Base-by-base conservation (phyloP, 1,140 invertebrate genomes). In the Calephelis virginiensis region DNA sequence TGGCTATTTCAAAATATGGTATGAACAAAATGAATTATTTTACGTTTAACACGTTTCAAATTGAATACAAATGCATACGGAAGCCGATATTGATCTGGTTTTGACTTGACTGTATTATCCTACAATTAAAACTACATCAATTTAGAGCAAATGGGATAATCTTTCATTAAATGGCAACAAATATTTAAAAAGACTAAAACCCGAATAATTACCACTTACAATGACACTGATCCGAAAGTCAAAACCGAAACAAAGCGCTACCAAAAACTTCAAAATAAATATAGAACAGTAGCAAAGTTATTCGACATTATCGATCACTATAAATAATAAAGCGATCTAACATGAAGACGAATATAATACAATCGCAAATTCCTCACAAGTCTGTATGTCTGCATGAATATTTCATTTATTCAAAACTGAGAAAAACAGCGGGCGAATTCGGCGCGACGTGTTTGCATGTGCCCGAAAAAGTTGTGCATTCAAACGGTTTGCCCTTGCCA, bases 321-420 rank as follows among this genome's bases (percentile, higher is more conserved):
- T 56, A 17, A 56, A 56, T 56, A 17, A 56, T 17, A 56, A 28
- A 37, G 10, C 50, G 50, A 56, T 28, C 50, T 38, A 40, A 64
- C 50, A 50, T 53, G 53, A 43, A 13, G 47, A 38, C 48, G 48
- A 53, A 50, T 46, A 64, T 64, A 40, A 53, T 63, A 60, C 59
- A 62, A 49, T 61, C 69, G 59, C 64, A 63, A 60, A 70, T 68
- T 67, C 71, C 69, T 67, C 63, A 63, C 62, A 64, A 65, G 69
- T 68, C 65, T 75, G 74, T 70, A 71, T 72, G 59, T 73, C 63
- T 74, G 59, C 65, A 83, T 85, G 76, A 83, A 85, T 86, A 81
- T 86, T 86, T 81, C 76, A 85, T 83, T 78, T 85, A 86, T 85
- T 85, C 75, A 84, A 82, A 81, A 71, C 69, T 69, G 49, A 67